Evolutionary conservation across 2,888 invertebrate genomes (phyloP).

Genomic region (Tachina lurida): DNA sequence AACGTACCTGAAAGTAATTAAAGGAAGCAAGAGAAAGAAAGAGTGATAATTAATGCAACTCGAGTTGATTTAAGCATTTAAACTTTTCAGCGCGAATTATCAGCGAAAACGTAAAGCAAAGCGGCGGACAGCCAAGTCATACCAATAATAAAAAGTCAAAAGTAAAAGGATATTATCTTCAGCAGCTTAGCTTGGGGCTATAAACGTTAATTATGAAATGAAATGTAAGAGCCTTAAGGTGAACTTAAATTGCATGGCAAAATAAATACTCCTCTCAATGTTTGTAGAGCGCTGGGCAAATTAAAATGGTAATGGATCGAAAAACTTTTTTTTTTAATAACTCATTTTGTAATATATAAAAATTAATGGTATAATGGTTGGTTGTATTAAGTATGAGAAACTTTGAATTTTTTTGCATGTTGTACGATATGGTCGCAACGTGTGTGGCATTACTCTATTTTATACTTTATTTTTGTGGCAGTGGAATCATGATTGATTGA

Average conservation of each 20-base stretch:
- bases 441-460: too few relatives aligned
- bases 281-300: background rate
- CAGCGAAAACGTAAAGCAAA: background rate
- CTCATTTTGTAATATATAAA: too few relatives aligned
- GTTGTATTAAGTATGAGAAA: too few relatives aligned
- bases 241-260: background rate
- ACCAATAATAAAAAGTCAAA: constrained; percentile 12
- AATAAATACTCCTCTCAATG: background rate
- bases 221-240: background rate
- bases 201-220: constrained; percentile 23
- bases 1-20: constrained; percentile 22
- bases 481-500: too few relatives aligned
- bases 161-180: background rate
- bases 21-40: background rate
- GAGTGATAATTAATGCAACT: constrained; percentile 34
- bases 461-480: too few relatives aligned
- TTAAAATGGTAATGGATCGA: background rate
- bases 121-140: background rate
- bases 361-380: too few relatives aligned
- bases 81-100: constrained; percentile 24
- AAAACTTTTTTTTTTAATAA: background rate
- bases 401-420: too few relatives aligned
- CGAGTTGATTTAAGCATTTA: constrained; percentile 34
- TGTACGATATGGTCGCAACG: too few relatives aligned
- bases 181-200: background rate